These are phyloP conservation scores for Lutraria rhynchaena DNA, from an alignment of 1,140 invertebrate genomes.

Conservation along the genomic window DNA sequence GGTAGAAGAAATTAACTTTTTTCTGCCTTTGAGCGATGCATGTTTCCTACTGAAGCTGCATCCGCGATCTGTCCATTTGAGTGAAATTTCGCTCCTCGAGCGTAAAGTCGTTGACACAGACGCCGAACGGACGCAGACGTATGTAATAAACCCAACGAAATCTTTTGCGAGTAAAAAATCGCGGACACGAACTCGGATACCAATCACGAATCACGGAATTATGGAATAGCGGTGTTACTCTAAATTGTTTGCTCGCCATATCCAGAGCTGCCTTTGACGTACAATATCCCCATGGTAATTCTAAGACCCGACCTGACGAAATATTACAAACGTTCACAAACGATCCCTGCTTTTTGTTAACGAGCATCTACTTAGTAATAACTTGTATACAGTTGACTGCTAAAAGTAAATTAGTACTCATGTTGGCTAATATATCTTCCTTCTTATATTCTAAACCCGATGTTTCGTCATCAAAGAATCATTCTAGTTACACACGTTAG, in stretches of 20 bases:
- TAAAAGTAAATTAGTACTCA: constrained; percentile 2
- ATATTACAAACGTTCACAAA: constrained; percentile 97
- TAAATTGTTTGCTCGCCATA: constrained; percentile 86
- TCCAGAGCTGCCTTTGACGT: constrained; percentile 85
- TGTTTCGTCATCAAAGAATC: constrained; percentile 62
- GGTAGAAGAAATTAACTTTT: no score
- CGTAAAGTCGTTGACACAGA: no score
- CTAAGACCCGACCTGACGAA: constrained; percentile 85
- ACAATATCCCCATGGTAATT: constrained; percentile 88
- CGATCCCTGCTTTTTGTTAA: constrained; percentile 85
- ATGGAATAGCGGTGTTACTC: no score
- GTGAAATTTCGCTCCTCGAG: no score
- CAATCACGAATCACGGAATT: no score
- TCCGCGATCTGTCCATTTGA: no score
- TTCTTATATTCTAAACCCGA: not conserved
- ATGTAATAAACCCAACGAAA: no score
- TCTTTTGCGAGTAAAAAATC: no score
- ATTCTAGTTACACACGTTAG: constrained; percentile 90
- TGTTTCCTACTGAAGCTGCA: no score
- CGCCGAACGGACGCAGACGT: no score
- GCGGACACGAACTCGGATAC: no score
- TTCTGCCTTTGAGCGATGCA: no score
- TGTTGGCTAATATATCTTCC: not conserved
- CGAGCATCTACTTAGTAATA: constrained; percentile 88
- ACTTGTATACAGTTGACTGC: constrained; percentile 86